phyloP scores from a whole-genome alignment of 1,140 invertebrate genomes.

The Gonioctena quinquepunctata region DNA sequence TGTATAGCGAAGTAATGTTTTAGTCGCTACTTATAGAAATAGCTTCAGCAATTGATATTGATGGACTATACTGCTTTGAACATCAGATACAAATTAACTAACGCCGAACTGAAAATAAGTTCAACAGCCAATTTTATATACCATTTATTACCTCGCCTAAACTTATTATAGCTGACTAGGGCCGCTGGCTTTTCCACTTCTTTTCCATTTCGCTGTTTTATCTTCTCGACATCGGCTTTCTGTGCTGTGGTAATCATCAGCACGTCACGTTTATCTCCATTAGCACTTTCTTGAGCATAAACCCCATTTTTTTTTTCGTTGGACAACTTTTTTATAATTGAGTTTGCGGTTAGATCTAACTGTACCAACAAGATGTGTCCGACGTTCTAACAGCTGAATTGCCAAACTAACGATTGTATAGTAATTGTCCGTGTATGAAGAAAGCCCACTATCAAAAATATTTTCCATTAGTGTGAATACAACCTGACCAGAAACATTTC shows the following conservation, averaged over 20 bases:
- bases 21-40: too few species aligned
- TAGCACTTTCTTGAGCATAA: slow-evolving; percentile 49
- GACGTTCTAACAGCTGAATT: slow-evolving; percentile 48
- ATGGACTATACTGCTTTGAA: background rate
- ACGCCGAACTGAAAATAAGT: background rate
- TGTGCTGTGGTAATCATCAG: slow-evolving; percentile 54
- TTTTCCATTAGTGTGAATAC: slow-evolving; percentile 24
- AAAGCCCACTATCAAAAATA: slow-evolving; percentile 27
- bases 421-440: slow-evolving; percentile 40
- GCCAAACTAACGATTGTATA: slow-evolving; percentile 52
- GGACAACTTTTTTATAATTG: slow-evolving; percentile 44
- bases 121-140: slow-evolving; percentile 1
- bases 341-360: slow-evolving; percentile 45
- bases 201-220: slow-evolving; percentile 7
- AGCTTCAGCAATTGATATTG: too few species aligned
- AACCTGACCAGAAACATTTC: too few species aligned
- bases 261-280: slow-evolving; percentile 55
- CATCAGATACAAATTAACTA: background rate
- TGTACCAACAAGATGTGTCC: slow-evolving; percentile 58
- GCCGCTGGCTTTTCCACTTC: slow-evolving; percentile 33
- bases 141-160: slow-evolving; percentile 28
- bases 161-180: slow-evolving; percentile 36
- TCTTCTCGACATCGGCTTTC: background rate
- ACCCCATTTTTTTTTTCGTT: slow-evolving; percentile 50
- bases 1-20: too few species aligned